Evolutionary conservation across 2,888 invertebrate genomes (phyloP).

Genomic region (Stictocephala bisonia): DNA sequence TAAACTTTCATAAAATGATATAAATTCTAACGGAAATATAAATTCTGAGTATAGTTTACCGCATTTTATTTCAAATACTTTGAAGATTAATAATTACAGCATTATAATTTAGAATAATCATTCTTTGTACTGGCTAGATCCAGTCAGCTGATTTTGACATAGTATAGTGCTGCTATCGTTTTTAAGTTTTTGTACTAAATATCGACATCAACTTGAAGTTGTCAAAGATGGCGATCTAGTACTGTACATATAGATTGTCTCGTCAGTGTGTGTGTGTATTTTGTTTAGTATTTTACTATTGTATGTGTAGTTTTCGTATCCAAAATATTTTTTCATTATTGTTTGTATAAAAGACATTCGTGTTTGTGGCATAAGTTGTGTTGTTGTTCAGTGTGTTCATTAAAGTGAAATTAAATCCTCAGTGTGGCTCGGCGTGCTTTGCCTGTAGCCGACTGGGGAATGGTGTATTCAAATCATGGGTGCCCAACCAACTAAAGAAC

Average conservation of each 20-base stretch:
- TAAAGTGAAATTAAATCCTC: conserved; percentile 30
- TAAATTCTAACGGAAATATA: too few species aligned
- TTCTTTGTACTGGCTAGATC: neutral
- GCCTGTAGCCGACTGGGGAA: conserved; percentile 59
- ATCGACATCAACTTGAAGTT: conserved; percentile 71
- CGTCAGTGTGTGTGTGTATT: conserved; percentile 29
- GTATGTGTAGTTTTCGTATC: conserved; percentile 23
- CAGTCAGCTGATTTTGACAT: conserved; percentile 46
- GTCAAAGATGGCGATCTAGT: conserved; percentile 66
- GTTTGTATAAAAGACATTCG: neutral
- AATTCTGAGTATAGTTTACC: too few species aligned
- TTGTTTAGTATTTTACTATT: conserved; percentile 11
- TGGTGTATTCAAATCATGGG: conserved; percentile 75
- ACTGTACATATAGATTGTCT: neutral
- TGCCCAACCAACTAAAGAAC: conserved; percentile 94
- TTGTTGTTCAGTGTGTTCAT: conserved; percentile 5
- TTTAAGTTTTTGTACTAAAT: conserved; percentile 64
- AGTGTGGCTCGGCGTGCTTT: conserved; percentile 50
- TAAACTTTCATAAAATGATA: too few species aligned
- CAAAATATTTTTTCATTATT: conserved; percentile 4
- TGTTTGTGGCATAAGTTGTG: conserved; percentile 24
- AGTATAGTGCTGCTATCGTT: conserved; percentile 49
- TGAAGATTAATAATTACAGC: too few species aligned
- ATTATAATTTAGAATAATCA: neutral
- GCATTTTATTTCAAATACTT: too few species aligned